Evolutionary conservation across 2,113 vertebrate species (phyloP).

Genomic region (Centrocercus urophasianus): DNA sequence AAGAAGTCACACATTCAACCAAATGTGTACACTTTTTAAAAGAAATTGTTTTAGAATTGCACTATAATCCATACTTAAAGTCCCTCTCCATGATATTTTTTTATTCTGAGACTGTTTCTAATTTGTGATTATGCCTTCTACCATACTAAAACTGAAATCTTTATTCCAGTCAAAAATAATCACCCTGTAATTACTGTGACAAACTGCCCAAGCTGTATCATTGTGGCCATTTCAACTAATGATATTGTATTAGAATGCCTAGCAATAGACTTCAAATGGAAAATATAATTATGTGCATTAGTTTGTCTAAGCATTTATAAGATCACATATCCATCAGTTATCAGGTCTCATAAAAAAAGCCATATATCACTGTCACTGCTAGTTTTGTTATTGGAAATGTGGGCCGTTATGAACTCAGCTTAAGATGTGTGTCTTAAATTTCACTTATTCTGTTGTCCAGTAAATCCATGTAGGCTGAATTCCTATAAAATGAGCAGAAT

Average conservation of each 20-base stretch:
- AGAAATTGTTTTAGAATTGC: slow-evolving; percentile 75
- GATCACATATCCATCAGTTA: slow-evolving; percentile 99
- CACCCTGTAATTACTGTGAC: slow-evolving; percentile 89
- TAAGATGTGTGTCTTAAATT: slow-evolving; percentile 80
- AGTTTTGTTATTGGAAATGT: slow-evolving; percentile 87
- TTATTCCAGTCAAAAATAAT: slow-evolving; percentile 95
- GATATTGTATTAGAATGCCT: slow-evolving; percentile 99
- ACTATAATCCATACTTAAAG: slow-evolving; percentile 77
- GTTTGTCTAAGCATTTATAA: slow-evolving; percentile 98
- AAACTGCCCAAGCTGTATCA: slow-evolving; percentile 90
- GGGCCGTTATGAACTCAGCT: slow-evolving; percentile 87
- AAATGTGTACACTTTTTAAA: slow-evolving; percentile 65
- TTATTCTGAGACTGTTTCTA: slow-evolving; percentile 81
- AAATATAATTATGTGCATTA: slow-evolving; percentile 99
- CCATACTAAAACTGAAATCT: slow-evolving; percentile 92
- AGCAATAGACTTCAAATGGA: slow-evolving; percentile 97
- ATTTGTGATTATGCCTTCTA: slow-evolving; percentile 87
- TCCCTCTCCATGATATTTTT: slow-evolving; percentile 73
- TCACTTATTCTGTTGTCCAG: slow-evolving; percentile 65
- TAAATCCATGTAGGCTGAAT: slow-evolving; percentile 34
- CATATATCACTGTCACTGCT: slow-evolving; percentile 97
- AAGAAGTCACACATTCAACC: slow-evolving; percentile 61
- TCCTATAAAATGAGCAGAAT: not conserved
- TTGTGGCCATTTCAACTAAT: slow-evolving; percentile 95
- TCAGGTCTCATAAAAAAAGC: slow-evolving; percentile 96